phyloP scores from a whole-genome alignment of 1,140 invertebrate genomes.

The Drosophila pachea region DNA sequence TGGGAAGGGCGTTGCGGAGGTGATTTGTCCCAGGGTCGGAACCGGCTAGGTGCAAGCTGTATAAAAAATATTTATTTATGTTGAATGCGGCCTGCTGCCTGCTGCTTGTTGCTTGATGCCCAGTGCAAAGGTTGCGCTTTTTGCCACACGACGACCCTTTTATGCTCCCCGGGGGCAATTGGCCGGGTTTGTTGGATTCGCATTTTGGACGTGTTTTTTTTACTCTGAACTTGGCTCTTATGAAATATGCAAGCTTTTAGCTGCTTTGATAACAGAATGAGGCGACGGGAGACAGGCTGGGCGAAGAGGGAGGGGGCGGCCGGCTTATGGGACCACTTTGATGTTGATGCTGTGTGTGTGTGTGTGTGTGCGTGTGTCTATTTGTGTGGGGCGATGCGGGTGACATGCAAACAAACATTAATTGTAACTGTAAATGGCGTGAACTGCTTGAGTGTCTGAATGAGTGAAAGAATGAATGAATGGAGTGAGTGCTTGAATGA shows the following conservation, averaged over 20 bases:
- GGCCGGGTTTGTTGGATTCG: constrained; percentile 29
- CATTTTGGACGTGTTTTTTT: constrained; percentile 37
- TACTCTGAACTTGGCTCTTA: constrained; percentile 65
- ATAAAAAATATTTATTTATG: constrained; percentile 68
- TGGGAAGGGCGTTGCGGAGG: neutral
- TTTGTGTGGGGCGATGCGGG: constrained; percentile 47
- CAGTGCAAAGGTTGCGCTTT: constrained; percentile 64
- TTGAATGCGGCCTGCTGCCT: constrained; percentile 29
- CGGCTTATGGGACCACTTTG: constrained; percentile 44
- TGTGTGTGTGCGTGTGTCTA: constrained; percentile 6
- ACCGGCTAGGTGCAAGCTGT: constrained; percentile 59
- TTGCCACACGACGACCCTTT: constrained; percentile 61
- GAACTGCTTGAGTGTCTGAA: constrained; percentile 54
- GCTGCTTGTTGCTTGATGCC: neutral
- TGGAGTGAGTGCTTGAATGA: constrained; percentile 50
- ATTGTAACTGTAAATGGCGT: constrained; percentile 75
- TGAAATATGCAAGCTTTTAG: constrained; percentile 66
- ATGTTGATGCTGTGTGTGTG: constrained; percentile 30
- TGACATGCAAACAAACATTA: constrained; percentile 69
- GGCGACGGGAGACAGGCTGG: neutral
- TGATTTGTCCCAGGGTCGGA: constrained; percentile 25
- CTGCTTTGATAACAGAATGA: constrained; percentile 47
- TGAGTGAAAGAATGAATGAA: constrained; percentile 46
- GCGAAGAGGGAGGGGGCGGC: neutral
- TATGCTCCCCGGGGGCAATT: constrained; percentile 53